These are phyloP conservation scores for Periparus ater DNA, from an alignment of 2,797 vertebrate genomes.

Conservation along the genomic window DNA sequence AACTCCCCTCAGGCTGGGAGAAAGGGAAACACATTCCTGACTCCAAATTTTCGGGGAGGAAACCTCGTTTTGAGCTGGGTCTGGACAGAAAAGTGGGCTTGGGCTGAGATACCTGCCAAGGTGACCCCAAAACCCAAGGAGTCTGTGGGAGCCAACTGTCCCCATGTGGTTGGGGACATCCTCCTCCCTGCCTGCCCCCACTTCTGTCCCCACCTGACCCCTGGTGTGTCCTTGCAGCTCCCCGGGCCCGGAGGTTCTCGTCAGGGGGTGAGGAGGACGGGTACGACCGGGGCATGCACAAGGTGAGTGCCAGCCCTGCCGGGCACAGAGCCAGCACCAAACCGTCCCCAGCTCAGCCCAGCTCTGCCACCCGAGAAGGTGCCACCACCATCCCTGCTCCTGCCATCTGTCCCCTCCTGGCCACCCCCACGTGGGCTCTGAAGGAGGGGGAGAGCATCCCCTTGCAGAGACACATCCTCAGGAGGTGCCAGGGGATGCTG, in stretches of 20 bases:
- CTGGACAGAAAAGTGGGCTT: background rate
- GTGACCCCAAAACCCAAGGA: background rate
- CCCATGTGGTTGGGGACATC: background rate
- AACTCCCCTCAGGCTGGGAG: fast-evolving
- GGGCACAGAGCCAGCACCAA: background rate
- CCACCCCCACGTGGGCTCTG: background rate
- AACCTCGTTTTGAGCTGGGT: fast-evolving
- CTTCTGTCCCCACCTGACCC: background rate
- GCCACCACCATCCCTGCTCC: background rate
- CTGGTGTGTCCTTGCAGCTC: constrained; percentile 55
- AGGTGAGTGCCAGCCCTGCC: constrained; percentile 74
- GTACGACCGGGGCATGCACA: constrained; percentile 91
- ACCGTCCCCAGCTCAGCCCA: fast-evolving
- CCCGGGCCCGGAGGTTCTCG: constrained; percentile 87
- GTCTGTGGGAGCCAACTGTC: background rate
- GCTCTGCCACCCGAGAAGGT: background rate
- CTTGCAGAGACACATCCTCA: fast-evolving
- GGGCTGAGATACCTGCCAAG: background rate
- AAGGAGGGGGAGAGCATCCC: background rate
- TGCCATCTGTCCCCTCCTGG: background rate
- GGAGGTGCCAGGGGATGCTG: background rate
- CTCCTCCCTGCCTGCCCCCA: background rate
- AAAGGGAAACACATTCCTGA: background rate
- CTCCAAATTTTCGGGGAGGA: background rate
- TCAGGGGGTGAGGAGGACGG: constrained; percentile 92